A percentile compares a stretch with the other conserved stretches of the same genome.
These are phyloP conservation scores for Drosophila pallidifrons DNA, from an alignment of 1,140 invertebrate genomes.

Conservation along the genomic window DNA sequence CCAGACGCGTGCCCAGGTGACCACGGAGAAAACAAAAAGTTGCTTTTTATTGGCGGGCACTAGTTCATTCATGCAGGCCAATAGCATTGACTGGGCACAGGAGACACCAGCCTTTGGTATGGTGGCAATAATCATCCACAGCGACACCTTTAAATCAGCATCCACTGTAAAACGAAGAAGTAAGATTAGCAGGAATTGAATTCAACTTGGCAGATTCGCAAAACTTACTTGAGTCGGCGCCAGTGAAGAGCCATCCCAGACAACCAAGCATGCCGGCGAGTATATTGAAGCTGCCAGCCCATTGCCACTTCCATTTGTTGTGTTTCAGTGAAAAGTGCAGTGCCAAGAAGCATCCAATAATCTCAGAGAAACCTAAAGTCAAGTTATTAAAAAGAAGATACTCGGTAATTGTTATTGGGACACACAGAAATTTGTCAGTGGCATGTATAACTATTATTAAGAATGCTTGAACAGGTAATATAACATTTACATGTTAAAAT, in stretches of 20 bases:
- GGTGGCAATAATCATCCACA: conserved; percentile 83
- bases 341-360: conserved; percentile 79
- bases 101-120: conserved; percentile 78
- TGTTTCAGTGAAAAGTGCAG: conserved; percentile 77
- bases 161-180: conserved; percentile 51
- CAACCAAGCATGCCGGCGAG: conserved; percentile 83
- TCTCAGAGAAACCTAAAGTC: conserved; percentile 76
- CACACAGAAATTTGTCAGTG: no score
- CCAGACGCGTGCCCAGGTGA: conserved; percentile 77
- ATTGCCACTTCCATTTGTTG: conserved; percentile 82
- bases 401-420: no score
- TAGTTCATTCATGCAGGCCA: conserved; percentile 80
- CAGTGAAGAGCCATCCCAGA: conserved; percentile 74
- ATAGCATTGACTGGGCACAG: conserved; percentile 77
- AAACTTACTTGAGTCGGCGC: conserved; percentile 53
- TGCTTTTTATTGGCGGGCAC: conserved; percentile 75
- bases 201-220: no score
- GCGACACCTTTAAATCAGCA: conserved; percentile 69
- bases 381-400: no score
- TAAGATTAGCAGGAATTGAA: no score
- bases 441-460: no score
- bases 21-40: conserved; percentile 80
- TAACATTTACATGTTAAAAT: no score
- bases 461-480: no score
- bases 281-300: conserved; percentile 83